Conservation (phyloP, 37 sponge, comb jelly and placozoan species). For the Bolinopsis microptera region DNA sequence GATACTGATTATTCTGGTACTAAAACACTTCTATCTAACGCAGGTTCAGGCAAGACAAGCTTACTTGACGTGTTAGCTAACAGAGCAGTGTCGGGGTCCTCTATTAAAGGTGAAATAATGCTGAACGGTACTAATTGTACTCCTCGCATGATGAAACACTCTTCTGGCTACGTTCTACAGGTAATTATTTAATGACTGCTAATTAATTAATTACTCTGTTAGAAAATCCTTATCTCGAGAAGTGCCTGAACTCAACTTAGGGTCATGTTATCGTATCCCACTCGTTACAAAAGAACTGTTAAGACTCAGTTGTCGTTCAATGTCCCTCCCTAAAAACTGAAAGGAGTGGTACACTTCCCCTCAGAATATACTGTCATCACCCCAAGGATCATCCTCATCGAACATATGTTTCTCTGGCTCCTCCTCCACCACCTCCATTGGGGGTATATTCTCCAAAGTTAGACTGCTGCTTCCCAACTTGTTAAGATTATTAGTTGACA, state of each 20-base stretch:
- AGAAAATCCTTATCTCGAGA: too few species aligned
- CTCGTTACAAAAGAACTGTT: too few species aligned
- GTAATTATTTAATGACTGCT: too few species aligned
- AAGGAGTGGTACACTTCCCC: too few species aligned
- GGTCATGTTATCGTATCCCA: too few species aligned
- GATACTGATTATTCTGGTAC: too few species aligned
- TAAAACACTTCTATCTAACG: too few species aligned
- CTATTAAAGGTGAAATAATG: conserved; percentile 13
- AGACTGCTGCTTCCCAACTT: not conserved
- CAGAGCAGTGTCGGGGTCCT: conserved; percentile 12
- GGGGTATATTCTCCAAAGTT: not conserved
- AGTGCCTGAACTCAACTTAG: too few species aligned
- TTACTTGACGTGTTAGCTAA: conserved; percentile 40
- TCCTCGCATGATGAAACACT: conserved; percentile 64
- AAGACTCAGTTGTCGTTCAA: too few species aligned
- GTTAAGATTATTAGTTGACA: not conserved
- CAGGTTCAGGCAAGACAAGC: conserved; percentile 57
- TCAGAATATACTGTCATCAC: not conserved
- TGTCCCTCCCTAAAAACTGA: too few species aligned
- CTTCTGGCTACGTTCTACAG: conserved; percentile 48
- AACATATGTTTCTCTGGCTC: conserved; percentile 4
- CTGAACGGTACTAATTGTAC: conserved; percentile 61
- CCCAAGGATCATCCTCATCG: not conserved
- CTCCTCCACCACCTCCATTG: not conserved
- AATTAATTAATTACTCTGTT: too few species aligned